Percentiles rank a stretch among this genome's conserved stretches.
These are phyloP conservation scores for Drosophila nigrodunni DNA, from an alignment of 1,140 invertebrate genomes.

Conservation along the genomic window DNA sequence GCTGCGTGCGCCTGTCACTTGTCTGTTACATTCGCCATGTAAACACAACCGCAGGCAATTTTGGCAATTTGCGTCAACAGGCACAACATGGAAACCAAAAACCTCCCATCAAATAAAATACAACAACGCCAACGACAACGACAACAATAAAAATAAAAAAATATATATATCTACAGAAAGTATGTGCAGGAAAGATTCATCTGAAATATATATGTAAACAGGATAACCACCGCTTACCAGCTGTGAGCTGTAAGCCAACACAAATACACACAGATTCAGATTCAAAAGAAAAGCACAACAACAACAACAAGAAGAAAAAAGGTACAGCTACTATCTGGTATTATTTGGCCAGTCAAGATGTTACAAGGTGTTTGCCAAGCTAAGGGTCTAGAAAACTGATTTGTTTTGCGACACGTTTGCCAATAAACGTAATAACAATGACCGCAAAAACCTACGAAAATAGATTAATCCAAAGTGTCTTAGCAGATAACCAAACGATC, in stretches of 20 bases:
- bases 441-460: neutral
- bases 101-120: slow-evolving; percentile 24
- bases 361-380: neutral
- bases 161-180: neutral
- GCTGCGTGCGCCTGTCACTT: slow-evolving; percentile 80
- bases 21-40: slow-evolving; percentile 81
- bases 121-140: slow-evolving; percentile 3
- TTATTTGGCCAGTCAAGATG: neutral
- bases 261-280: slow-evolving; percentile 19
- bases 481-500: neutral
- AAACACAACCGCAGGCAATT: slow-evolving; percentile 83
- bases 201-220: neutral
- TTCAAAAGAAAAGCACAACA: no score
- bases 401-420: neutral
- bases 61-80: slow-evolving; percentile 82
- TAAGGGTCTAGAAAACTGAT: slow-evolving; percentile 1
- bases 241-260: slow-evolving; percentile 32
- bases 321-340: neutral
- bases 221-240: slow-evolving; percentile 27
- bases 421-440: neutral
- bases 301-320: neutral
- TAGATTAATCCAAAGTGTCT: neutral
- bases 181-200: slow-evolving; percentile 2
- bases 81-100: slow-evolving; percentile 67
- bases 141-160: slow-evolving; percentile 10